Percentiles rank a stretch among this genome's conserved stretches.
phyloP scores from a whole-genome alignment of 2,113 vertebrate species.

The Asarcornis scutulata region DNA sequence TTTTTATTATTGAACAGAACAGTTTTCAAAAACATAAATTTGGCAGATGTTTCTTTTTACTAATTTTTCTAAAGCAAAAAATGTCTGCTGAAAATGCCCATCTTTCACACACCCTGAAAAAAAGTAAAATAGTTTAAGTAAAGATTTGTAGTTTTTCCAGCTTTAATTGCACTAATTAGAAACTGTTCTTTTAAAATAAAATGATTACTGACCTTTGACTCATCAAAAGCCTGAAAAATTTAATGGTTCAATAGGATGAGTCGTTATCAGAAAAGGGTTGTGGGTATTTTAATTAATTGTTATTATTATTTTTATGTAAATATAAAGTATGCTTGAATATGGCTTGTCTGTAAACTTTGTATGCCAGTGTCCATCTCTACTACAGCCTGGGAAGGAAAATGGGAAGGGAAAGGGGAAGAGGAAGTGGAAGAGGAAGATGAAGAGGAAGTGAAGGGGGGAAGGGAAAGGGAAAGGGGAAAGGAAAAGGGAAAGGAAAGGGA shows the following conservation, averaged over 20 bases:
- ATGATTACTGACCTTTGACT: neutral
- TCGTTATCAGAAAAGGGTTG: neutral
- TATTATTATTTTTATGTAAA: neutral
- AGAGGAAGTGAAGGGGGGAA: neutral
- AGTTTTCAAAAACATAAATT: neutral
- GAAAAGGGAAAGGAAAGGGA: neutral
- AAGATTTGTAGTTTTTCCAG: neutral
- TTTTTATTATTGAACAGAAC: neutral
- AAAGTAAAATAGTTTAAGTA: neutral
- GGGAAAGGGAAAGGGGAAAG: neutral
- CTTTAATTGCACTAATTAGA: neutral
- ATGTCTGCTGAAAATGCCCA: rapidly evolving
- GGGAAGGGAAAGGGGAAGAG: no score
- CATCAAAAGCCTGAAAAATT: neutral
- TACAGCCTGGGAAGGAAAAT: neutral
- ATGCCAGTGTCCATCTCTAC: neutral
- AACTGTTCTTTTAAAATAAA: neutral
- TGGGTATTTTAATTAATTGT: neutral
- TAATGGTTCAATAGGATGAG: neutral
- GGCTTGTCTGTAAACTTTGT: neutral
- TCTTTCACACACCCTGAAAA: neutral
- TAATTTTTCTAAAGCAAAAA: neutral
- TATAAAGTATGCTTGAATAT: neutral
- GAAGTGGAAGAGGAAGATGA: no score
- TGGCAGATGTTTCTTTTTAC: neutral